Conservation (phyloP, 2,888 invertebrate species). For the Euclidia mi region DNA sequence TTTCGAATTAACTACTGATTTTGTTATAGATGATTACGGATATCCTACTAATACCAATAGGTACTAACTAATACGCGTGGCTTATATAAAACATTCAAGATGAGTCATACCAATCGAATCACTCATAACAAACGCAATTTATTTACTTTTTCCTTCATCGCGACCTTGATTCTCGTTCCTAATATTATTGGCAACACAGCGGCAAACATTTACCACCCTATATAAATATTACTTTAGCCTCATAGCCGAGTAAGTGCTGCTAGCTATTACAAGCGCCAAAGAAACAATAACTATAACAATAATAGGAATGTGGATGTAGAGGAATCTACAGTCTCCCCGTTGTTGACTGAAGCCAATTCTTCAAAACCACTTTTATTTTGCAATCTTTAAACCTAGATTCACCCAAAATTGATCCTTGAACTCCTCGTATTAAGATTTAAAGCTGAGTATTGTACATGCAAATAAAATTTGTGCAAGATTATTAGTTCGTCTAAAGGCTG, state of each 20-base stretch:
- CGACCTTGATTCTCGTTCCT: constrained; percentile 29
- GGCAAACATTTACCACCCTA: constrained; percentile 23
- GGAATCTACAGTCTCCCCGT: constrained; percentile 74
- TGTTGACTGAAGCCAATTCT: constrained; percentile 70
- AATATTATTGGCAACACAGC: background rate
- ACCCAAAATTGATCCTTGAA: constrained; percentile 17
- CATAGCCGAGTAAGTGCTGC: constrained; percentile 72
- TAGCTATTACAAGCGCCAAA: constrained; percentile 73
- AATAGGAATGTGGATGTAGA: too few relatives aligned
- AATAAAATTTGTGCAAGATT: constrained; percentile 44
- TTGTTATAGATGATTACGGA: too few relatives aligned
- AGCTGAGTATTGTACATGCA: background rate
- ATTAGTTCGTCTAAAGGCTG: constrained; percentile 46
- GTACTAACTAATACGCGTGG: too few relatives aligned
- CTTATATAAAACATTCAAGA: background rate
- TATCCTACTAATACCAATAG: too few relatives aligned
- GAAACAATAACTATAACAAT: constrained; percentile 83
- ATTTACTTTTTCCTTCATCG: background rate
- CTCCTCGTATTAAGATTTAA: rapidly evolving
- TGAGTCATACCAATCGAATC: background rate
- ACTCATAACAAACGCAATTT: too few relatives aligned
- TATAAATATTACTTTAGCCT: constrained; percentile 56
- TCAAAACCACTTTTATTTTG: constrained; percentile 35
- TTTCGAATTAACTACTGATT: too few relatives aligned
- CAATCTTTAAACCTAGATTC: background rate